Percentiles rank a stretch among this genome's conserved stretches.
Conservation (phyloP, 1,140 invertebrate species). For the Dysdera silvatica region DNA sequence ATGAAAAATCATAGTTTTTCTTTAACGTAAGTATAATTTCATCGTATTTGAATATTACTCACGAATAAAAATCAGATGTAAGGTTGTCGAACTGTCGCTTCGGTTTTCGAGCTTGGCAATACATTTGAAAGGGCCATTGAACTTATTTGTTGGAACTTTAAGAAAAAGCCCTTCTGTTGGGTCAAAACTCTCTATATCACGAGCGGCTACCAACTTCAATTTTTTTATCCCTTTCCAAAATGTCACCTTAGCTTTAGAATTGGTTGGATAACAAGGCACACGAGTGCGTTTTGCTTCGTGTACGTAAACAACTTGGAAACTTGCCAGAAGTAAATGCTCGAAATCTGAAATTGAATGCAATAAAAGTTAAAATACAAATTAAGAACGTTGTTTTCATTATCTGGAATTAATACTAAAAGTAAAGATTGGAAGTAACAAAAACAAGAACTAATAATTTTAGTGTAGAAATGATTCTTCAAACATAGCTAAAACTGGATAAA, state of each 20-base stretch:
- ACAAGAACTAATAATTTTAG: too few species aligned
- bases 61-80: too few species aligned
- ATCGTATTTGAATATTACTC: too few species aligned
- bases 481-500: too few species aligned
- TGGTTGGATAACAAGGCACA: conserved; percentile 30
- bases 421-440: too few species aligned
- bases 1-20: too few species aligned
- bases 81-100: too few species aligned
- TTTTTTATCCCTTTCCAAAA: conserved; percentile 28
- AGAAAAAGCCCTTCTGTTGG: conserved; percentile 28
- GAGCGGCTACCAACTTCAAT: neutral
- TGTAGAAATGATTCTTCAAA: too few species aligned
- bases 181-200: conserved; percentile 8
- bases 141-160: conserved; percentile 10
- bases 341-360: conserved; percentile 20
- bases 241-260: conserved; percentile 23
- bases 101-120: conserved; percentile 4
- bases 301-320: conserved; percentile 19
- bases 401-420: too few species aligned
- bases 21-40: too few species aligned
- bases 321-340: conserved; percentile 14
- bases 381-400: too few species aligned
- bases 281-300: conserved; percentile 20
- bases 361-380: neutral
- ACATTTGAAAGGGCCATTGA: conserved; percentile 22